Evolutionary conservation across 2,797 vertebrate genomes (phyloP).

Genomic region (Limosa lapponica): DNA sequence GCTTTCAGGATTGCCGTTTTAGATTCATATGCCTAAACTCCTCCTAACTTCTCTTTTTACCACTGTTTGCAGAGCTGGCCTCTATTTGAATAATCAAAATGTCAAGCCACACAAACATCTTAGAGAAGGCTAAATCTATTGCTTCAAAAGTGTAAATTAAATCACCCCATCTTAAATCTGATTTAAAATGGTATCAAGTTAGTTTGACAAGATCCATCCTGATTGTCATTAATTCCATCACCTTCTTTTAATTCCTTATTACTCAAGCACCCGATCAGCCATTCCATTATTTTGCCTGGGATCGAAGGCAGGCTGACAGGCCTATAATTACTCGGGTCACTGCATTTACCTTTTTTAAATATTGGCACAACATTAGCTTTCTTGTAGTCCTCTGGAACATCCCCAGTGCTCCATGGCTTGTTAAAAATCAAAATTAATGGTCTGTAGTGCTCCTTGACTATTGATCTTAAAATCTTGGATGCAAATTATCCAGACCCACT

Average conservation of each 20-base stretch:
- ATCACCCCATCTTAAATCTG: neutral
- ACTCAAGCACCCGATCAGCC: slow-evolving; percentile 35
- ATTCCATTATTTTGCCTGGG: slow-evolving; percentile 61
- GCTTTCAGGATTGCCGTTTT: slow-evolving; percentile 11
- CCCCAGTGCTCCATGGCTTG: slow-evolving; percentile 40
- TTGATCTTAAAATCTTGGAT: slow-evolving; percentile 61
- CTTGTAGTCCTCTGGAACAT: slow-evolving; percentile 55
- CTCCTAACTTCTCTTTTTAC: slow-evolving; percentile 25
- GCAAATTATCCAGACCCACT: slow-evolving; percentile 47
- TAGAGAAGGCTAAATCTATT: neutral
- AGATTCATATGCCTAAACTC: slow-evolving; percentile 1
- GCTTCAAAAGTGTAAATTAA: neutral
- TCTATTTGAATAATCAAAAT: slow-evolving; percentile 17
- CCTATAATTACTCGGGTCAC: slow-evolving; percentile 62
- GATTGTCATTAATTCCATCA: slow-evolving; percentile 19
- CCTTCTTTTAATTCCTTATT: slow-evolving; percentile 48
- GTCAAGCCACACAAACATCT: neutral
- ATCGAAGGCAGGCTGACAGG: slow-evolving; percentile 64
- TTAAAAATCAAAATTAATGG: slow-evolving; percentile 72
- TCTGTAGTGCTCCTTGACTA: slow-evolving; percentile 36
- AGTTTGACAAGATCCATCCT: slow-evolving; percentile 18
- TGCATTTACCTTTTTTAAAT: slow-evolving; percentile 68
- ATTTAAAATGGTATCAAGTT: slow-evolving; percentile 15
- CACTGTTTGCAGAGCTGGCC: neutral
- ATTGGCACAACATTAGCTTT: slow-evolving; percentile 63